A percentile compares a stretch with the other conserved stretches of the same genome.
Conservation (phyloP, 2,113 vertebrate genomes). For the Cervus canadensis region DNA sequence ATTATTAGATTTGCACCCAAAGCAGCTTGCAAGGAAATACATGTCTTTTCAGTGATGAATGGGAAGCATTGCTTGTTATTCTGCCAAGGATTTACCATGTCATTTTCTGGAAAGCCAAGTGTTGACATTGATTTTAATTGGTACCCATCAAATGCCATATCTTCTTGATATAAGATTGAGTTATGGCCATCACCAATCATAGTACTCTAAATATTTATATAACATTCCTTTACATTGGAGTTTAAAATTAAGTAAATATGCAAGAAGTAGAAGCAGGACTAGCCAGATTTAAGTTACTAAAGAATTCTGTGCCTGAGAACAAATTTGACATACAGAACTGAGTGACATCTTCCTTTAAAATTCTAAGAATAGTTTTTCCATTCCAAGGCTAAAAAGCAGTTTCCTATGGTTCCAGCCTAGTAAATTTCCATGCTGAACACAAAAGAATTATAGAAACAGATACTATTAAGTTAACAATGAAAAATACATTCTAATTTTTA, state of each 20-base stretch:
- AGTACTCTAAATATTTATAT: constrained; percentile 28
- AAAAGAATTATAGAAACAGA: background rate
- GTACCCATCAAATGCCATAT: constrained; percentile 41
- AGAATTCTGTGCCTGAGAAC: constrained; percentile 43
- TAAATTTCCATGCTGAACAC: background rate
- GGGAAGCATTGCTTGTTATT: constrained; percentile 16
- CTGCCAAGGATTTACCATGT: constrained; percentile 29
- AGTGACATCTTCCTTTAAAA: constrained; percentile 54
- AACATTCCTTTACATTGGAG: background rate
- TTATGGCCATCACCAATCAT: constrained; percentile 36
- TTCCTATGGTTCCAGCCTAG: background rate
- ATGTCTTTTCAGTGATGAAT: background rate
- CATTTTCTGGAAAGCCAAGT: background rate
- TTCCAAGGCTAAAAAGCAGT: background rate
- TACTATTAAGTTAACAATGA: constrained; percentile 26
- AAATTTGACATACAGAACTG: constrained; percentile 33
- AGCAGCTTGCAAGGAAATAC: background rate
- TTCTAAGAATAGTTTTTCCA: constrained; percentile 46
- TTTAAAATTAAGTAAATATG: constrained; percentile 55
- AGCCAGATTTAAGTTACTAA: constrained; percentile 7
- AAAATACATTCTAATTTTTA: background rate
- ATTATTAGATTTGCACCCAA: background rate
- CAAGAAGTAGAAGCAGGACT: background rate
- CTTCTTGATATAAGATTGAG: constrained; percentile 34
- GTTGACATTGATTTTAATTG: constrained; percentile 57